Evolutionary conservation across 2,113 vertebrate species (phyloP), one percentile per base, ranked within the genome.

Genomic region (Hyperopisus bebe): DNA sequence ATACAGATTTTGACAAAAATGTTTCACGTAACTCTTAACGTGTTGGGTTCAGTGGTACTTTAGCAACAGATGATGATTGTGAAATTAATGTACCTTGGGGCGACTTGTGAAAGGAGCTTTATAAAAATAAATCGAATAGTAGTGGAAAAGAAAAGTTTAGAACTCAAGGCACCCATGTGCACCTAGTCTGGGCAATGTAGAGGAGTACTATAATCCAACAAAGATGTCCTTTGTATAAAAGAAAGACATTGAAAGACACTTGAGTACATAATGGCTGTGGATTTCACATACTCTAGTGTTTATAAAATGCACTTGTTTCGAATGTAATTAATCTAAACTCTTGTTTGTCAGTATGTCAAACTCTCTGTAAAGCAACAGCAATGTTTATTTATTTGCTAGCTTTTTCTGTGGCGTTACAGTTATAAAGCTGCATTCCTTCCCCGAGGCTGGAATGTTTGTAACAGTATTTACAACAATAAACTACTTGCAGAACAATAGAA

Each of bases 381-480:
- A 93, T 95, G 92, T 93, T 96, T 95, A 94, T 95, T 95, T 92
- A 94, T 93, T 94, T 94, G 94, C 93, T 93, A 95, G 94, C 94
- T 96, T 90, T 70, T 93, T 96, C 94, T 95, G 95, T 96, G 96
- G 96, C 96, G 95, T 95, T 95, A 94, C 96, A 95, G 95, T 95
- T 96, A 92, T 94, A 95, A 95, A 97, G 96, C 94, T 95, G 93
- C 94, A 95, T 96, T 96, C 94, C 95, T 95, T 96, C 96, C 96
- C 96, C 94, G 94, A 95, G 96, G 95, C 93, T 94, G 96, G 96
- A 92, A 97, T 95, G 96, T 97, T 96, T 97, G 96, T 97, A 96
- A 96, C 95, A 96, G 93, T 94, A 94, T 96, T 97, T 96, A 96
- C 96, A 95, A 95, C 95, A 97, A 97, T 97, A 97, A 98, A 98